Evolutionary conservation across 2,797 vertebrate genomes (phyloP).

Genomic region (Anguilla marmorata): DNA sequence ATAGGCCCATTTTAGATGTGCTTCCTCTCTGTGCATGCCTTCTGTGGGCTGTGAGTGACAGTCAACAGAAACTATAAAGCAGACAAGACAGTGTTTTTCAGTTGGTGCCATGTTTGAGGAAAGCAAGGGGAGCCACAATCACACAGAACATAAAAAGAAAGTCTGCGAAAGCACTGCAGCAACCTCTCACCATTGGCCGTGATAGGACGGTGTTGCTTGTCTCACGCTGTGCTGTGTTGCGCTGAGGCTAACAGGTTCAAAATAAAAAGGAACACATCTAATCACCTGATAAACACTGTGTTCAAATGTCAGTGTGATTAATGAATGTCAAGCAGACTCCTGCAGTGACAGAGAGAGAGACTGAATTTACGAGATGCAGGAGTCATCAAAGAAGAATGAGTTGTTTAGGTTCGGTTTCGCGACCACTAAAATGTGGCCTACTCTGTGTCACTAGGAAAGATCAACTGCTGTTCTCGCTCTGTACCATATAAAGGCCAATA

Average conservation of each 20-base stretch:
- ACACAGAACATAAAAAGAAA: not conserved
- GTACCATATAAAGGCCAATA: not conserved
- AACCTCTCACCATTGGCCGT: not conserved
- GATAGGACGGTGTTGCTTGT: not conserved
- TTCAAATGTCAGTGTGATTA: not conserved
- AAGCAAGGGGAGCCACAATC: not conserved
- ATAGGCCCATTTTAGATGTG: not conserved
- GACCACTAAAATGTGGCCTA: not conserved
- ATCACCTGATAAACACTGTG: not conserved
- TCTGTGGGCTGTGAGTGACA: not conserved
- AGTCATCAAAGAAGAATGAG: not conserved
- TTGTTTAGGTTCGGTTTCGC: not conserved
- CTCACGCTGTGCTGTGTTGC: not conserved
- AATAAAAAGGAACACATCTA: constrained; percentile 14
- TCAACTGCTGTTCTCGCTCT: not conserved
- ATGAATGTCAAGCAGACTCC: constrained; percentile 15
- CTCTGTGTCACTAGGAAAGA: not conserved
- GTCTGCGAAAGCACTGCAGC: not conserved
- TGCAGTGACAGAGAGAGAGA: not conserved
- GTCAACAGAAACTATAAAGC: not conserved
- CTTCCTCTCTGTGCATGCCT: not conserved
- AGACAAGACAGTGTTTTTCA: not conserved
- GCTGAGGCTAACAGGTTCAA: not conserved
- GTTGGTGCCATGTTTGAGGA: not conserved
- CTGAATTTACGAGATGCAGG: not conserved